Percentiles rank a stretch among this genome's conserved stretches.
Conservation (phyloP, 2,888 invertebrate genomes). For the Halictus ligatus region DNA sequence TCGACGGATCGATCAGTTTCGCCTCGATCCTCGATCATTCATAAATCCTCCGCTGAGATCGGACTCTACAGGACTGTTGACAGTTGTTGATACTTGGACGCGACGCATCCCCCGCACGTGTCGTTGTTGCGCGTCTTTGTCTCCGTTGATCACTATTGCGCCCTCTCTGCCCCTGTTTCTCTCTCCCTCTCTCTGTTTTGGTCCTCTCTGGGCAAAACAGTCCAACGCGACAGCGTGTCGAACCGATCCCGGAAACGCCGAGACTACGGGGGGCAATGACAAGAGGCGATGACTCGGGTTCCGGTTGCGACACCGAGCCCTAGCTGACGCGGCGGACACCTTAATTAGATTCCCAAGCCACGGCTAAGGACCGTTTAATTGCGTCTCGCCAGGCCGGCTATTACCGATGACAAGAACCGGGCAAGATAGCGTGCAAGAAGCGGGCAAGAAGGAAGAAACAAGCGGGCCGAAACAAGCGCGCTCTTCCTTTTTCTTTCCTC, state of each 20-base stretch:
- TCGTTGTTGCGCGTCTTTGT: neutral
- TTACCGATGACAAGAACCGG: neutral
- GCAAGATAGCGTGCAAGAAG: neutral
- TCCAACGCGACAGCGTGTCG: constrained; percentile 23
- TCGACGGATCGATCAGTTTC: neutral
- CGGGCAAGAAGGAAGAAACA: neutral
- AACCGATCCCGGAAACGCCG: neutral
- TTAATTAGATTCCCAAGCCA: constrained; percentile 76
- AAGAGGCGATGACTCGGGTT: constrained; percentile 42
- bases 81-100: neutral
- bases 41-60: neutral
- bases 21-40: neutral
- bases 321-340: constrained; percentile 53
- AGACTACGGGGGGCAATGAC: constrained; percentile 60
- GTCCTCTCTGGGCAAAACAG: neutral
- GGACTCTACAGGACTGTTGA: neutral
- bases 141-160: neutral
- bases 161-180: neutral
- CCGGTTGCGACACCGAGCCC: constrained; percentile 13
- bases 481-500: neutral
- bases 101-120: neutral
- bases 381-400: constrained; percentile 16
- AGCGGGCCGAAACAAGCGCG: neutral
- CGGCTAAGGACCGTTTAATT: constrained; percentile 70
- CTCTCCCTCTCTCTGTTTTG: neutral